phyloP scores from a whole-genome alignment of 2,888 invertebrate genomes.

The Andrena chrysosceles region DNA sequence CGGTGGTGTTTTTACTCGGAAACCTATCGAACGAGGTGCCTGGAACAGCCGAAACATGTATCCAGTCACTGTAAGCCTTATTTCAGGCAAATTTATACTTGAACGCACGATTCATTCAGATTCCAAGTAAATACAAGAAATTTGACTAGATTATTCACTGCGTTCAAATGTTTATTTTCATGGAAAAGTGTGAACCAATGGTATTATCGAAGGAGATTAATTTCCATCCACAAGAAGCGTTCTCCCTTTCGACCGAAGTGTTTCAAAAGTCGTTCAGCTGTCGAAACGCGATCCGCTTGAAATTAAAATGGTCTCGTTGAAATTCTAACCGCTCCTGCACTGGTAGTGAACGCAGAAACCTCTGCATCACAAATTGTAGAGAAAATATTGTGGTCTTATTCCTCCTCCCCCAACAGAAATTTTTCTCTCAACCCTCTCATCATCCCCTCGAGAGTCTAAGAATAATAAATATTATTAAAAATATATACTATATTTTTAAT shows the following conservation, averaged over 20 bases:
- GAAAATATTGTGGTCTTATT: not conserved
- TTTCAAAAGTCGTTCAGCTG: not conserved
- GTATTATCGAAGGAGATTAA: constrained; percentile 12
- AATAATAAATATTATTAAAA: too few relatives aligned
- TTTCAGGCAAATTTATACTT: not conserved
- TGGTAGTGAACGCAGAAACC: constrained; percentile 35
- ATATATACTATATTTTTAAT: too few relatives aligned
- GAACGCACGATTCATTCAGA: not conserved
- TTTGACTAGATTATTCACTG: not conserved
- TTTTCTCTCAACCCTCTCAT: not conserved
- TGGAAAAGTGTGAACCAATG: not conserved
- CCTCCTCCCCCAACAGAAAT: not conserved
- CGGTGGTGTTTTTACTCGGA: constrained; percentile 26
- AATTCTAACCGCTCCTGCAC: constrained; percentile 29
- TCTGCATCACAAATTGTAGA: constrained; percentile 29
- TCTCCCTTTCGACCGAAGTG: not conserved
- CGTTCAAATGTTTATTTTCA: constrained; percentile 14
- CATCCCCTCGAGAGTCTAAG: too few relatives aligned
- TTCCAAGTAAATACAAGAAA: not conserved
- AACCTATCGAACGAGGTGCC: constrained; percentile 1
- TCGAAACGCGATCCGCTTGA: constrained; percentile 15
- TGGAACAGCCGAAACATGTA: not conserved
- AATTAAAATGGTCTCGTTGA: constrained; percentile 42
- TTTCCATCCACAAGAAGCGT: not conserved
- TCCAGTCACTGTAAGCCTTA: not conserved